Evolutionary conservation across 2,797 vertebrate species (phyloP).

Genomic region (Rhynchonycteris naso): DNA sequence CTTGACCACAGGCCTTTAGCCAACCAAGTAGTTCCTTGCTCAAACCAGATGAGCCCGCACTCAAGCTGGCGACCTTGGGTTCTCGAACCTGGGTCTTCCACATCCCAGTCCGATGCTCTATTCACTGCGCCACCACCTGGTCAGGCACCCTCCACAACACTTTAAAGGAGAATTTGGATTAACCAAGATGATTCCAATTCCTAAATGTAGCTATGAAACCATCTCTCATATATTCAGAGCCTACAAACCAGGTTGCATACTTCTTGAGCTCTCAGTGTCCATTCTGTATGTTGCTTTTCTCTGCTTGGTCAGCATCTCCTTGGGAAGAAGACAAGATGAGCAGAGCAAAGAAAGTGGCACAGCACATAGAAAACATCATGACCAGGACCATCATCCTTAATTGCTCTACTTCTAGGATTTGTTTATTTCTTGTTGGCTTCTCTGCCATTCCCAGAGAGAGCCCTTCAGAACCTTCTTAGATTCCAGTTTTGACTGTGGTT

Average conservation of each 20-base stretch:
- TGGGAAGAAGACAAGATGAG: not conserved
- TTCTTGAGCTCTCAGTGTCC: not conserved
- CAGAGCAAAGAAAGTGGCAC: not conserved
- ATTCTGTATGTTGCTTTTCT: not conserved
- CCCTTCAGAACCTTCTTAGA: not conserved
- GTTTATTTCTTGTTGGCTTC: constrained; percentile 10
- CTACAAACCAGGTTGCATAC: not conserved
- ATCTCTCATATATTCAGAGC: not conserved
- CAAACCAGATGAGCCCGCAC: no score
- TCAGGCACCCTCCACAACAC: no score
- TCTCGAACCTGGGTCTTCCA: no score
- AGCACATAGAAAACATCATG: not conserved
- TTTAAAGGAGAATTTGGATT: constrained; percentile 21
- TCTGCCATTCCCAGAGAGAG: constrained; percentile 39
- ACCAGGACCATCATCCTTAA: not conserved
- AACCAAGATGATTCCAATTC: not conserved
- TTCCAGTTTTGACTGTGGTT: constrained; percentile 64
- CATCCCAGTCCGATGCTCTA: no score
- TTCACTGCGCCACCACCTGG: no score
- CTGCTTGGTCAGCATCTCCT: not conserved
- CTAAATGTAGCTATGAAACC: constrained; percentile 7
- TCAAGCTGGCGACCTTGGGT: no score
- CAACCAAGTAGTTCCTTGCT: no score
- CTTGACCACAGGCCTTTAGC: no score
- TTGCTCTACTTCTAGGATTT: not conserved